phyloP scores from a whole-genome alignment of 2,888 invertebrate genomes.

The Trissolcus brochymenae region DNA sequence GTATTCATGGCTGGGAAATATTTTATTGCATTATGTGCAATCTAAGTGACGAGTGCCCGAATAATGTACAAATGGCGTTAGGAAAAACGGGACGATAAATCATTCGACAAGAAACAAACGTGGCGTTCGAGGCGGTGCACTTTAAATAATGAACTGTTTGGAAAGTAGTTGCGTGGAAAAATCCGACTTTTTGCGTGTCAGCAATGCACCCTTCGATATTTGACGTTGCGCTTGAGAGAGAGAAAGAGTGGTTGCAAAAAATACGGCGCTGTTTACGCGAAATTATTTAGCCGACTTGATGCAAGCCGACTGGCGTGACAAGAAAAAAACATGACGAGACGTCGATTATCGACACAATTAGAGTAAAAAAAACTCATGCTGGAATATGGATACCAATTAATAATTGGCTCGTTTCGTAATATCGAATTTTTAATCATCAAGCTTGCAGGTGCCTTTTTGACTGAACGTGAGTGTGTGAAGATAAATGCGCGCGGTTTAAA shows the following conservation, averaged over 20 bases:
- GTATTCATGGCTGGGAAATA: conserved; percentile 40
- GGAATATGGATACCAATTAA: conserved; percentile 36
- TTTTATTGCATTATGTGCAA: conserved; percentile 42
- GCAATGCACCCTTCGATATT: conserved; percentile 4
- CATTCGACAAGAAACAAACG: conserved; percentile 18
- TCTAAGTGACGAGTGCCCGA: conserved; percentile 35
- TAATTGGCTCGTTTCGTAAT: conserved; percentile 41
- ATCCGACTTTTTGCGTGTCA: conserved; percentile 7
- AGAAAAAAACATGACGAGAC: conserved; percentile 19
- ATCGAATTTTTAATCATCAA: conserved; percentile 11
- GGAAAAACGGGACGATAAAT: conserved; percentile 35
- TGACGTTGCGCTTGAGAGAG: not conserved
- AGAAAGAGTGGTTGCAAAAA: not conserved
- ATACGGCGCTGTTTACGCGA: conserved; percentile 1
- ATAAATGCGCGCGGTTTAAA: too few relatives aligned
- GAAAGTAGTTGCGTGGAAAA: conserved; percentile 23
- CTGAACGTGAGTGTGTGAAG: not conserved
- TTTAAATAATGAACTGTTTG: conserved; percentile 37
- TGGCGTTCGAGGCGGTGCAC: conserved; percentile 21
- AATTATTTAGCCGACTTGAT: conserved; percentile 8
- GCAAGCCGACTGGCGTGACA: conserved; percentile 1
- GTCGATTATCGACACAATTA: conserved; percentile 41
- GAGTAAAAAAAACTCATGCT: conserved; percentile 16
- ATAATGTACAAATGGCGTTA: conserved; percentile 35
- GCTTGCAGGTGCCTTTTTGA: not conserved